phyloP scores from a whole-genome alignment of 2,113 vertebrate genomes.

The Melanerpes aurifrons region DNA sequence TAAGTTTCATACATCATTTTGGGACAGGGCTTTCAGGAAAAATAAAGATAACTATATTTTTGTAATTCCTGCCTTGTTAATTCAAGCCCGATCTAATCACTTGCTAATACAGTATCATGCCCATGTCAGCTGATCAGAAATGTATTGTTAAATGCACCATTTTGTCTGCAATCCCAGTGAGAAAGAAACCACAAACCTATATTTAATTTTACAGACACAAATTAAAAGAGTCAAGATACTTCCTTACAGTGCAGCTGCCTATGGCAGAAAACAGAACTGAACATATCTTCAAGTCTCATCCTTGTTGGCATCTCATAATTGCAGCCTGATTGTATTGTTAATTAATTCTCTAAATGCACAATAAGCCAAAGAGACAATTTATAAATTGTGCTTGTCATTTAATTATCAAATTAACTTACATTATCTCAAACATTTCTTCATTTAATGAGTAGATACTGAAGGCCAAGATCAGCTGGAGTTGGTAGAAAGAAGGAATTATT shows the following conservation, averaged over 20 bases:
- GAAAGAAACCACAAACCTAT: slow-evolving; percentile 48
- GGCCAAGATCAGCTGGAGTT: slow-evolving; percentile 71
- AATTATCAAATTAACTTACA: slow-evolving; percentile 79
- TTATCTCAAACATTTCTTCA: slow-evolving; percentile 68
- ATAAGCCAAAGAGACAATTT: slow-evolving; percentile 75
- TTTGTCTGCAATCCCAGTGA: slow-evolving; percentile 32
- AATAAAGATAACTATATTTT: too few relatives aligned
- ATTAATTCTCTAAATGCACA: slow-evolving; percentile 78
- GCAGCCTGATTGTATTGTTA: slow-evolving; percentile 74
- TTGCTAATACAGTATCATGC: slow-evolving; percentile 33
- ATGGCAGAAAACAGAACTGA: slow-evolving; percentile 65
- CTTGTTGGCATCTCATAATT: slow-evolving; percentile 71
- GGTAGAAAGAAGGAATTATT: slow-evolving; percentile 51
- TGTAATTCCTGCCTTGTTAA: too few relatives aligned
- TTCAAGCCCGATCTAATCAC: not conserved
- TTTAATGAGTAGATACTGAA: slow-evolving; percentile 77
- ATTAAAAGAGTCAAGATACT: slow-evolving; percentile 59
- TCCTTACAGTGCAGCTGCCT: slow-evolving; percentile 60
- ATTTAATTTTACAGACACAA: slow-evolving; percentile 70
- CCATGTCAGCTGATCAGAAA: slow-evolving; percentile 10
- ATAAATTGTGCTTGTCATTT: slow-evolving; percentile 72
- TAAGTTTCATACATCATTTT: too few relatives aligned
- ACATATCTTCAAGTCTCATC: slow-evolving; percentile 68
- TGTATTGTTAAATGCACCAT: slow-evolving; percentile 30
- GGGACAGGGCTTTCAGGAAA: too few relatives aligned